phyloP scores from a whole-genome alignment of 2,113 vertebrate species.

The Nothoprocta pentlandii region DNA sequence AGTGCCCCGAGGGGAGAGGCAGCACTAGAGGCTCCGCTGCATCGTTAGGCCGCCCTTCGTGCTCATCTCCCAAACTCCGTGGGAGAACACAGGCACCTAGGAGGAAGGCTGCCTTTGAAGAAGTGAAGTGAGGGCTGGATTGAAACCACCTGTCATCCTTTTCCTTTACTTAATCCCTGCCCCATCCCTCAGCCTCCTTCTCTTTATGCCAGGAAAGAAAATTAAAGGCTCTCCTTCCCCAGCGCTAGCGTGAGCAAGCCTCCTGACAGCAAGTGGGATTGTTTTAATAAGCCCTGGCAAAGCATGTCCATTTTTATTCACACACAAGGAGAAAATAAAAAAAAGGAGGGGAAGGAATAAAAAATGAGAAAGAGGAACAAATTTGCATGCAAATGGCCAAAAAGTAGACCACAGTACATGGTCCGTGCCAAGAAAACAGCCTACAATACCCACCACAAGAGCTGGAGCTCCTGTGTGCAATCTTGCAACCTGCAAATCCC shows the following conservation, averaged over 20 bases:
- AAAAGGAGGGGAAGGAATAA: neutral
- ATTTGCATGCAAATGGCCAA: neutral
- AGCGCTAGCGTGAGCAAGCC: neutral
- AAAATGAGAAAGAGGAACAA: neutral
- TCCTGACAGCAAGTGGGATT: neutral
- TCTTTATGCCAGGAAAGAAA: neutral
- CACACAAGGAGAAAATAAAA: neutral
- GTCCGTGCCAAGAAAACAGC: neutral
- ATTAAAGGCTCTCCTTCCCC: neutral
- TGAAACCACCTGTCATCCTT: conserved; percentile 24
- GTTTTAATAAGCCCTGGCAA: conserved; percentile 36
- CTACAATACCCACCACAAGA: neutral
- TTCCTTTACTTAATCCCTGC: neutral
- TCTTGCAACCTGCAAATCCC: neutral
- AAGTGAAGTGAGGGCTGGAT: conserved; percentile 1
- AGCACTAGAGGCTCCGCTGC: conserved; percentile 40
- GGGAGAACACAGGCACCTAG: conserved; percentile 7
- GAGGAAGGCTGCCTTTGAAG: conserved; percentile 36
- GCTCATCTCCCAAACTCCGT: conserved; percentile 31
- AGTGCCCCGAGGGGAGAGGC: conserved; percentile 28
- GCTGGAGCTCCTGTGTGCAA: neutral
- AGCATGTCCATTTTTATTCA: conserved; percentile 3
- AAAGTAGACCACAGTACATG: neutral
- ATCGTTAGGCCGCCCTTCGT: conserved; percentile 67
- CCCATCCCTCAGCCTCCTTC: neutral